phyloP scores from a whole-genome alignment of 2,888 invertebrate genomes.

The Drosophila meridiana region DNA sequence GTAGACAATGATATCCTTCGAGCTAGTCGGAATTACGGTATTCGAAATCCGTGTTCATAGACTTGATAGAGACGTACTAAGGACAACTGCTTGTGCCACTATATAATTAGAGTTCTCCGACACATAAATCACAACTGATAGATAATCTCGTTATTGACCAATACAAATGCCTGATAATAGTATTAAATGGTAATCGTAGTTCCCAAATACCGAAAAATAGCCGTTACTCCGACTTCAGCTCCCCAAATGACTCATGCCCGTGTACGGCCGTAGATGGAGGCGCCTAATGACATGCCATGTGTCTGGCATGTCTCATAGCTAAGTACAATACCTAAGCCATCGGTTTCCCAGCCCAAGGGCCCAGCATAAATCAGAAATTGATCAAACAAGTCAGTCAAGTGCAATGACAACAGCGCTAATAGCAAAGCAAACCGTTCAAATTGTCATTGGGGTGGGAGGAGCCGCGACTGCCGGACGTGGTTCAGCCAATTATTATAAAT shows the following conservation, averaged over 20 bases:
- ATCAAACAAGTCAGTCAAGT: conserved; percentile 77
- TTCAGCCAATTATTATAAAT: conserved; percentile 5
- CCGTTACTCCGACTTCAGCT: neutral
- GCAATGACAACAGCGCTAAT: conserved; percentile 67
- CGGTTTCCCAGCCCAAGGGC: conserved; percentile 12
- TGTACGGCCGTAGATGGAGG: conserved; percentile 1
- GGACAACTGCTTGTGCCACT: neutral
- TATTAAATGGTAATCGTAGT: neutral
- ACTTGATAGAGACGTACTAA: too few species aligned
- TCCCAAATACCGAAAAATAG: conserved; percentile 11
- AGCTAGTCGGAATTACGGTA: neutral
- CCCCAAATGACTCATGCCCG: conserved; percentile 1
- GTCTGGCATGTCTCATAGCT: conserved; percentile 8
- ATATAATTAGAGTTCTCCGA: neutral
- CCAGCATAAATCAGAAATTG: conserved; percentile 66
- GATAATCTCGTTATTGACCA: neutral
- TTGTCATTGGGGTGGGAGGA: conserved; percentile 12
- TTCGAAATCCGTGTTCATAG: neutral
- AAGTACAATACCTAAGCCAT: conserved; percentile 31
- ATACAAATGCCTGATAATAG: neutral
- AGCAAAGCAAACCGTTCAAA: conserved; percentile 12
- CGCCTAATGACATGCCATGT: conserved; percentile 43
- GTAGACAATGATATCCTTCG: neutral
- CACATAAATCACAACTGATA: neutral
- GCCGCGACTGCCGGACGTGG: neutral